Evolutionary conservation across 2,113 vertebrate species (phyloP), one percentile per base, ranked within the genome.

Genomic region (Trichomycterus rosablanca): DNA sequence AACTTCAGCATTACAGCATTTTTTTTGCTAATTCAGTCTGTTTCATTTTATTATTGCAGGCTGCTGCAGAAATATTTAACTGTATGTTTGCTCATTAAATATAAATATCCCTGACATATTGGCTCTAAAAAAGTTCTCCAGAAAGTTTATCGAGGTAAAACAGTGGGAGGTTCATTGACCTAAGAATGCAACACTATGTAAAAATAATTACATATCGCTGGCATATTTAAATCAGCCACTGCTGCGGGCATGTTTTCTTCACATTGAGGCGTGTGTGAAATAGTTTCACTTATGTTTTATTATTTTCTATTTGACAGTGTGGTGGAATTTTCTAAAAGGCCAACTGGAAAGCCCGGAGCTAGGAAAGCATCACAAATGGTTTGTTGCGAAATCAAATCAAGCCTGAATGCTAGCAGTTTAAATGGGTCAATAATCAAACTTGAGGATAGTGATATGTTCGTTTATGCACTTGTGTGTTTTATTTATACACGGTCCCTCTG

Each of bases 401-500:
- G 58, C 66, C 61, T 28, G n/a, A 28, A 15, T 49, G 48, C 40
- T 58, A 62, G 67, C 22, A 22, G 9, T 52, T 22, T 61, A 61
- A 76, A 65, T 9, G 12, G 52, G 73, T 48, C 70, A 71, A 40
- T 75, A 77, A 74, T 81, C 74, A 71, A 16, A 55, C 48, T 63
- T 58, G 18, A 55, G 35, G 16, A 30, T 22, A 50, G 24, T 63
- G 26, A 61, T 40, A 20, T 49, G 43, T 46, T 56, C 49, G 32
- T 18, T 23, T 35, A 52, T n/a, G n/a, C n/a, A n/a, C 46, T 62
- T 62, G 9, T 51, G 9, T 51, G 7, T 24, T 57, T 58, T 59
- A 12, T 24, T 60, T 37, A 10, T 48, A 3, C 39, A 39, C 19
- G 7, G 7, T 43, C 7, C 51, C 45, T 40, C 52, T n/a, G 30